Percentiles rank a stretch among this genome's conserved stretches.
Conservation (phyloP, 2,113 vertebrate genomes). For the Bagarius yarrelli region DNA sequence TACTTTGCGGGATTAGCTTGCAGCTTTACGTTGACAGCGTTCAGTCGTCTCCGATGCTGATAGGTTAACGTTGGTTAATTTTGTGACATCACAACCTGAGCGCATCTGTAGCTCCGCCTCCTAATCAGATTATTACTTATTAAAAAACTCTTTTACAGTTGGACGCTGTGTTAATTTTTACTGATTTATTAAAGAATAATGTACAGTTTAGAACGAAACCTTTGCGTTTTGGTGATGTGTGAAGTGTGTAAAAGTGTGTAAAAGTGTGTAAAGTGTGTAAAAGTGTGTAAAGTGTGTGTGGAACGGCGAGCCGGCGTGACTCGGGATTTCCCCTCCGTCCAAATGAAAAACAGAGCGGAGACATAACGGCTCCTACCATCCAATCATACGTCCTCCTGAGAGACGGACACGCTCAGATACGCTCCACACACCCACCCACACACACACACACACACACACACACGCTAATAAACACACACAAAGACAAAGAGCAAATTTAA, state of each 20-base stretch:
- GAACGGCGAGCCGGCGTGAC: not conserved
- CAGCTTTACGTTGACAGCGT: not conserved
- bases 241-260: not conserved
- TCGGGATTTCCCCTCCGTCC: not conserved
- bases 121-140: not conserved
- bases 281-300: not conserved
- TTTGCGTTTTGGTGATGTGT: too few species aligned
- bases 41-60: not conserved
- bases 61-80: not conserved
- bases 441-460: slow-evolving; percentile 9
- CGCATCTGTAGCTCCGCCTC: not conserved
- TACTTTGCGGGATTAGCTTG: not conserved
- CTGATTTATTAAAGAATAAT: not conserved
- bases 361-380: slow-evolving; percentile 3
- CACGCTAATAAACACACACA: not conserved
- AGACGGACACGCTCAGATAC: slow-evolving; percentile 2
- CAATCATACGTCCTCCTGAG: slow-evolving; percentile 2
- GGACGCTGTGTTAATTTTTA: not conserved
- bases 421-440: not conserved
- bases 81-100: not conserved
- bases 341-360: slow-evolving; percentile 9
- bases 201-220: too few species aligned
- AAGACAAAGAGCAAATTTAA: not conserved
- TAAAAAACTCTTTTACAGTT: not conserved
- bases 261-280: not conserved